Conservation (phyloP, 1,140 invertebrate genomes). For the Drosophila lacteicornis region DNA sequence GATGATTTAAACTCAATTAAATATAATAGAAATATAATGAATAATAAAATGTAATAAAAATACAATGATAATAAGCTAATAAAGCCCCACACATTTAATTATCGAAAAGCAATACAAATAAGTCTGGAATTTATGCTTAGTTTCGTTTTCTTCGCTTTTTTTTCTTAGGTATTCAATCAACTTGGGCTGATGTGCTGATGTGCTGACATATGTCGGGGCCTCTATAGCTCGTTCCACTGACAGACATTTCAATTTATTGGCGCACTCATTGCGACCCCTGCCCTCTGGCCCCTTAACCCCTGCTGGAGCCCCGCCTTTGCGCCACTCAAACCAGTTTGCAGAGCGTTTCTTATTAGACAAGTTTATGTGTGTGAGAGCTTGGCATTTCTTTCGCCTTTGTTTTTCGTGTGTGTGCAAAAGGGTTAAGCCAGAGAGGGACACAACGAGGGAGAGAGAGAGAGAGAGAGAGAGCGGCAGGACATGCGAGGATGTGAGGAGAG, state of each 20-base stretch:
- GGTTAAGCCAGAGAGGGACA: conserved; percentile 35
- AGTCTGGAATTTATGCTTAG: neutral
- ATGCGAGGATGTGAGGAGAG: conserved; percentile 51
- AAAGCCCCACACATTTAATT: neutral
- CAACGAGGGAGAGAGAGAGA: neutral
- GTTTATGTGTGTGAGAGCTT: conserved; percentile 62
- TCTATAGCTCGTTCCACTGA: conserved; percentile 1
- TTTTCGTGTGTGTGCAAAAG: conserved; percentile 46
- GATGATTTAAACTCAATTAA: too few species aligned
- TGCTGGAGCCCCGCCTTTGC: neutral
- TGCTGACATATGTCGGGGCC: neutral
- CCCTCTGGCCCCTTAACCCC: conserved; percentile 1
- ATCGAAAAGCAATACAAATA: neutral
- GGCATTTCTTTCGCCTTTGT: conserved; percentile 62
- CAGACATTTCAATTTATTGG: conserved; percentile 61
- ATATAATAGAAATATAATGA: too few species aligned
- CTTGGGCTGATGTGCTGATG: conserved; percentile 3
- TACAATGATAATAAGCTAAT: neutral
- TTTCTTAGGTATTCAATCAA: conserved; percentile 1
- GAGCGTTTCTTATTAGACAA: conserved; percentile 71
- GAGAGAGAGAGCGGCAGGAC: conserved; percentile 28
- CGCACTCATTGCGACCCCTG: neutral
- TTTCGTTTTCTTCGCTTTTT: neutral
- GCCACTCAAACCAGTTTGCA: conserved; percentile 44
- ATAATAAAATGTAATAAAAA: too few species aligned